phyloP scores from a whole-genome alignment of 2,113 vertebrate species.

The Pycnonotus jocosus region DNA sequence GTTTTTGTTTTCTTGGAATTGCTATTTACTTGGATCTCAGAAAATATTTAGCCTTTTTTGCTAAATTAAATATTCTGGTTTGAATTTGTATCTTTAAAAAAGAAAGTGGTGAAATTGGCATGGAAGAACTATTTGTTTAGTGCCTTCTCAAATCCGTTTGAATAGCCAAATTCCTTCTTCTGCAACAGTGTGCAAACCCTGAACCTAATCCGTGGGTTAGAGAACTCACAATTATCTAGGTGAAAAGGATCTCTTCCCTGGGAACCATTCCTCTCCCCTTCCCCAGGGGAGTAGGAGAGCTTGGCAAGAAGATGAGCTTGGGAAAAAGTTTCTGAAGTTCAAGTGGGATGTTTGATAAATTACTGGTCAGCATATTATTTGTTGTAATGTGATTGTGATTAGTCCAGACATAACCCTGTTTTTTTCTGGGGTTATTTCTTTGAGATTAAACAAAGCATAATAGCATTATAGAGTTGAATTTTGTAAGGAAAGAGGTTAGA shows the following conservation, averaged over 20 bases:
- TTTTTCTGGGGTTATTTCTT: conserved; percentile 15
- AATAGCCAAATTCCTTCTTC: not conserved
- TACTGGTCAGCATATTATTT: conserved; percentile 46
- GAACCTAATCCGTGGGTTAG: not conserved
- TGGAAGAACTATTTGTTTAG: not conserved
- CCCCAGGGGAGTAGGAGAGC: not conserved
- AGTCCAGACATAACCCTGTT: conserved; percentile 23
- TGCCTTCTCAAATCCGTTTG: not conserved
- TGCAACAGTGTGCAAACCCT: not conserved
- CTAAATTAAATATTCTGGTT: not conserved
- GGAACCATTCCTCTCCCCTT: not conserved
- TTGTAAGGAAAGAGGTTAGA: conserved; percentile 29
- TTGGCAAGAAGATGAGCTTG: not conserved
- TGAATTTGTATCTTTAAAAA: not conserved
- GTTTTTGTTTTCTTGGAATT: not conserved
- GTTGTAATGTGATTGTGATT: conserved; percentile 55
- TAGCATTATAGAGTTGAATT: conserved; percentile 21
- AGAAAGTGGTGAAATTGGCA: not conserved
- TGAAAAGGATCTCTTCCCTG: not conserved
- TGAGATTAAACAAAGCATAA: conserved; percentile 29
- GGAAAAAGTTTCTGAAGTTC: conserved; percentile 32
- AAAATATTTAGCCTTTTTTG: not conserved
- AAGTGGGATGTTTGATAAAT: conserved; percentile 66
- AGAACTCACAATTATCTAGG: not conserved
- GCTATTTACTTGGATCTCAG: not conserved